Percentiles rank a stretch among this genome's conserved stretches.
Conservation (phyloP, 2,797 vertebrate genomes). For the Galaxias olidus region DNA sequence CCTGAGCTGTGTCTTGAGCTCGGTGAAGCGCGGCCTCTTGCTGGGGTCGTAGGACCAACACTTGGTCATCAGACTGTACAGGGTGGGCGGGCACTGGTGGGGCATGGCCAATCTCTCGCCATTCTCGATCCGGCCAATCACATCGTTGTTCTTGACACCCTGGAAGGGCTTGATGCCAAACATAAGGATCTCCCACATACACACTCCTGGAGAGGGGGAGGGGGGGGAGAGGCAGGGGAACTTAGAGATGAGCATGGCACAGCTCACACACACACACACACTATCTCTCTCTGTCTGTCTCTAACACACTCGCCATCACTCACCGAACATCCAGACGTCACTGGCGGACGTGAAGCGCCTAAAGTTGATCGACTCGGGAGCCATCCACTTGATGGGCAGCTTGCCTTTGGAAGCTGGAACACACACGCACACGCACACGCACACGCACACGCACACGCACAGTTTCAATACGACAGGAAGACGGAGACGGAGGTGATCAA, state of each 20-base stretch:
- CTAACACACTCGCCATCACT: conserved; percentile 47
- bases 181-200: conserved; percentile 90
- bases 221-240: conserved; percentile 37
- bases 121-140: conserved; percentile 97
- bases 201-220: neutral
- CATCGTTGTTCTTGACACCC: conserved; percentile 98
- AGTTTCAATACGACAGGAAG: too few species aligned
- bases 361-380: conserved; percentile 99
- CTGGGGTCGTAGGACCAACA: conserved; percentile 98
- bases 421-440: too few species aligned
- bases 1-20: conserved; percentile 98
- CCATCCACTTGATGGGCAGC: conserved; percentile 99
- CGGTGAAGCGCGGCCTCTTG: conserved; percentile 94
- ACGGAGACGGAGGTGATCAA: too few species aligned
- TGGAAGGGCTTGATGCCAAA: conserved; percentile 97
- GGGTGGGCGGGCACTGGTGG: conserved; percentile 94
- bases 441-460: too few species aligned
- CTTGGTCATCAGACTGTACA: conserved; percentile 99
- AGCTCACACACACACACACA: conserved; percentile 1
- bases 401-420: conserved; percentile 95
- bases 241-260: conserved; percentile 50
- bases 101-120: conserved; percentile 97
- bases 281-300: neutral
- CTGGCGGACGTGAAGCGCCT: conserved; percentile 98
- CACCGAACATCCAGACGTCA: conserved; percentile 99